Base-by-base conservation (phyloP, 2,888 invertebrate genomes). In the Leuctra nigra region DNA sequence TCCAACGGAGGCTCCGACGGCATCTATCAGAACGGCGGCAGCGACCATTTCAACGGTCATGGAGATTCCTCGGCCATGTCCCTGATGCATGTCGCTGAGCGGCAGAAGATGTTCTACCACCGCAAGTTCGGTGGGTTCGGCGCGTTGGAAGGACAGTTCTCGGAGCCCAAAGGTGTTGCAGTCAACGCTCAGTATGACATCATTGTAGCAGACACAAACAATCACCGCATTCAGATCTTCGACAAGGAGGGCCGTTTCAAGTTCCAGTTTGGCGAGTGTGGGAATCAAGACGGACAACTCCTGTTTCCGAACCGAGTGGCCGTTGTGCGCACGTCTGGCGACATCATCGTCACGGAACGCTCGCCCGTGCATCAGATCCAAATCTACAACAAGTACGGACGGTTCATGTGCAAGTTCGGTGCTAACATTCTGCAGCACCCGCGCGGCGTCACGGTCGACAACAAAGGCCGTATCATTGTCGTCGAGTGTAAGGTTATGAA, bases 71-170 rank as follows among this genome's bases (percentile, higher is more conserved):
- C 94, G 60, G 92, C 93, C 14, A 93, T 95, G 69, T 96, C 96
- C 24, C 96, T 98, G 76, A 96, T 99, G n/a, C n/a, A n/a, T n/a
- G n/a, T n/a, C n/a, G n/a, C n/a, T 65, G 97, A 98, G 73, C 84
- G 99, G 33, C 97, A 97, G 72, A 99, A 99, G 74, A 99, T 99
- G 98, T 98, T 97, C 67, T 99, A 99, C 71, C 97, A 98, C 70
- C 98, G 98, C 79, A 98, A 98, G 75, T 99, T 99, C 73, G 99
- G 99, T 2, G 99, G 99, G 71, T 99, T 98, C 68, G 99, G 99
- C 4, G 96, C 97, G 0, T 89, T 94, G 84, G 94, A 95, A 70
- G 94, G 95, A 0, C 99, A 99, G 73, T 99, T 99, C 72, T 99
- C 99, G 0, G 99, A 99, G 71, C 99, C 99, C 0, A 96, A 95